Evolutionary conservation across 2,113 vertebrate species (phyloP).

Genomic region (Xiphophorus couchianus): DNA sequence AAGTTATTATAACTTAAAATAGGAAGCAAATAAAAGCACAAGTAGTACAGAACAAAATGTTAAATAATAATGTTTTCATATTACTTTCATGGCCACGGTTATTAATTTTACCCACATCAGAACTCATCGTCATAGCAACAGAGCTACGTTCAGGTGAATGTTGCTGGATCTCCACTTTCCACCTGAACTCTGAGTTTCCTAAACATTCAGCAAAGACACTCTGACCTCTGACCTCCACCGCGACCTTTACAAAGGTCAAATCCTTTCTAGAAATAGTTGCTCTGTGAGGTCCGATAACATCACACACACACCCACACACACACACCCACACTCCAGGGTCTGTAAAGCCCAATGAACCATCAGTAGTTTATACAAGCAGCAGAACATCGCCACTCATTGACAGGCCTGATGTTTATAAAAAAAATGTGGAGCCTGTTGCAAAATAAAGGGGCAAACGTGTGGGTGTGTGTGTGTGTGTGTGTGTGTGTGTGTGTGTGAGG

Average conservation of each 20-base stretch:
- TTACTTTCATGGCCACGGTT: too few species aligned
- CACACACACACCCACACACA: background rate
- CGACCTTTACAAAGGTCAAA: constrained; percentile 44
- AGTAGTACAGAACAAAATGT: too few species aligned
- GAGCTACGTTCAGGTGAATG: too few species aligned
- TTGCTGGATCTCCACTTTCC: too few species aligned
- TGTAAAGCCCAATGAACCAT: background rate
- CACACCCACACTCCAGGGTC: too few species aligned
- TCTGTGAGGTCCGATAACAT: constrained; percentile 41
- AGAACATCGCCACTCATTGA: constrained; percentile 13
- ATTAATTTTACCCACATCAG: too few species aligned
- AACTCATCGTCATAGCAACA: background rate
- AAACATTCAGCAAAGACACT: constrained; percentile 10
- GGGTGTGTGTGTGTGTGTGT: too few species aligned
- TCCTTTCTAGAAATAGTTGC: constrained; percentile 46
- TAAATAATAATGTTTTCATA: too few species aligned
- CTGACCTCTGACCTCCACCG: constrained; percentile 24
- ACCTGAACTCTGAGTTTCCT: background rate
- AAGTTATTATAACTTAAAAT: too few species aligned
- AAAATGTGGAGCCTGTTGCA: constrained; percentile 13
- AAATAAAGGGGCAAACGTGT: background rate
- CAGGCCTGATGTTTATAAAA: background rate
- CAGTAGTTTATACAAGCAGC: background rate
- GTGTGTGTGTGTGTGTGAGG: too few species aligned
- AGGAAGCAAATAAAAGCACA: too few species aligned